Evolutionary conservation across 2,113 vertebrate genomes (phyloP).

Genomic region (Tenebrosternarchus preto): DNA sequence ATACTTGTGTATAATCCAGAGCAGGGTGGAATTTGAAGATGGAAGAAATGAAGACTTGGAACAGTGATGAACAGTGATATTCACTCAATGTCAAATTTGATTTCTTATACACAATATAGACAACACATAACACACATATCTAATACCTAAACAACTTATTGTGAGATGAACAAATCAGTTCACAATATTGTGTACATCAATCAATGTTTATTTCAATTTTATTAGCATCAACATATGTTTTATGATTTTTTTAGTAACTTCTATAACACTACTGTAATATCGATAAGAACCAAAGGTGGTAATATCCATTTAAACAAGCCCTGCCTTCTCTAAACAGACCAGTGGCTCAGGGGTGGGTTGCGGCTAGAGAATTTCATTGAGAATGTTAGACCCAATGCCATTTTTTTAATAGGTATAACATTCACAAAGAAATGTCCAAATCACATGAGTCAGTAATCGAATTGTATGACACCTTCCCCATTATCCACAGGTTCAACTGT

Average conservation of each 20-base stretch:
- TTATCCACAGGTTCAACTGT: constrained; percentile 69
- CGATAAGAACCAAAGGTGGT: constrained; percentile 77
- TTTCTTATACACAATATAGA: neutral
- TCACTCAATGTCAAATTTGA: too few relatives aligned
- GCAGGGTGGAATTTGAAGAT: too few relatives aligned
- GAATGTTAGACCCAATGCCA: constrained; percentile 77
- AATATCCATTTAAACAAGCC: constrained; percentile 77
- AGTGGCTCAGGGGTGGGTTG: constrained; percentile 58
- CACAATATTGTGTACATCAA: constrained; percentile 72
- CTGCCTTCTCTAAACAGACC: constrained; percentile 70
- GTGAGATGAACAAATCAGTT: constrained; percentile 44
- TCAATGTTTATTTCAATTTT: constrained; percentile 80
- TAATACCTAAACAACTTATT: constrained; percentile 3
- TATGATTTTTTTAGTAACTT: constrained; percentile 69
- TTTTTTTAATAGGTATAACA: constrained; percentile 81
- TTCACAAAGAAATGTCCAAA: constrained; percentile 73
- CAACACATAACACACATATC: constrained; percentile 14
- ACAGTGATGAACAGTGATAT: too few relatives aligned
- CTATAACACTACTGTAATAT: constrained; percentile 79
- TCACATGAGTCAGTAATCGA: constrained; percentile 61
- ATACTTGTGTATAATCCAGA: too few relatives aligned
- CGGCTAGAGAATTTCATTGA: constrained; percentile 71
- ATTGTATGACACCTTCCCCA: constrained; percentile 59
- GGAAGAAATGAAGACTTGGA: too few relatives aligned
- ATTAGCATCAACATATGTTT: constrained; percentile 79